Evolutionary conservation across 1,140 invertebrate genomes (phyloP).

Genomic region (Pogonognathellus flavescens): DNA sequence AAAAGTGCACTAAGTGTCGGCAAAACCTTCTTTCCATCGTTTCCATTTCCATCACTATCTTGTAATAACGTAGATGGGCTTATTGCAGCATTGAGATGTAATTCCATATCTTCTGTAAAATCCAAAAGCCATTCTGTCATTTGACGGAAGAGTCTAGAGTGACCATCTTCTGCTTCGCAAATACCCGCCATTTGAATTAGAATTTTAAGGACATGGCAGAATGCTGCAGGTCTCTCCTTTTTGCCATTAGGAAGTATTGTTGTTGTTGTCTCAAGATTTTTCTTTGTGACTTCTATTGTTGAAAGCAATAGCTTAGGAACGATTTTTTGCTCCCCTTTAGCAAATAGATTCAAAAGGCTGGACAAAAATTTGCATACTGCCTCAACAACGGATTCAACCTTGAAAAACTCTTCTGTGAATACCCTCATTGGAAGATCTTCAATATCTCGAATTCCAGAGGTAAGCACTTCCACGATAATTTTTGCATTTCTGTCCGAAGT

Average conservation of each 20-base stretch:
- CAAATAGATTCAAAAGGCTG: slow-evolving; percentile 41
- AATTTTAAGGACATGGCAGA: slow-evolving; percentile 56
- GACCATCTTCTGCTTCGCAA: slow-evolving; percentile 59
- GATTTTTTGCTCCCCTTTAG: slow-evolving; percentile 33
- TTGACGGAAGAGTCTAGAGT: slow-evolving; percentile 62
- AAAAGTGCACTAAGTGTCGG: slow-evolving; percentile 11
- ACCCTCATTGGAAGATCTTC: slow-evolving; percentile 55
- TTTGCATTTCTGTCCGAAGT: slow-evolving; percentile 52
- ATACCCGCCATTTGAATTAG: slow-evolving; percentile 62
- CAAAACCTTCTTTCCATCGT: not conserved
- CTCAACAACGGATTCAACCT: slow-evolving; percentile 48
- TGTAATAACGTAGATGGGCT: slow-evolving; percentile 16
- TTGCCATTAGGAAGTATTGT: slow-evolving; percentile 1
- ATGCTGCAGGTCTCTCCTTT: slow-evolving; percentile 24
- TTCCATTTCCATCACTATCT: slow-evolving; percentile 46
- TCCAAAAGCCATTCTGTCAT: slow-evolving; percentile 63
- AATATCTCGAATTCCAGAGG: slow-evolving; percentile 42
- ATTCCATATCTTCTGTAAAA: slow-evolving; percentile 55
- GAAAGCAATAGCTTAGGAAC: slow-evolving; percentile 16
- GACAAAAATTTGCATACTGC: slow-evolving; percentile 56
- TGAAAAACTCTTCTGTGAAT: slow-evolving; percentile 59
- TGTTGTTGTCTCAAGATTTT: slow-evolving; percentile 44
- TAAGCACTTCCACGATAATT: slow-evolving; percentile 3
- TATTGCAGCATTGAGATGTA: slow-evolving; percentile 42
- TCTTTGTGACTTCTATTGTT: slow-evolving; percentile 54